Evolutionary conservation across 2,113 vertebrate genomes (phyloP).

Genomic region (Dendrocopos noguchii): DNA sequence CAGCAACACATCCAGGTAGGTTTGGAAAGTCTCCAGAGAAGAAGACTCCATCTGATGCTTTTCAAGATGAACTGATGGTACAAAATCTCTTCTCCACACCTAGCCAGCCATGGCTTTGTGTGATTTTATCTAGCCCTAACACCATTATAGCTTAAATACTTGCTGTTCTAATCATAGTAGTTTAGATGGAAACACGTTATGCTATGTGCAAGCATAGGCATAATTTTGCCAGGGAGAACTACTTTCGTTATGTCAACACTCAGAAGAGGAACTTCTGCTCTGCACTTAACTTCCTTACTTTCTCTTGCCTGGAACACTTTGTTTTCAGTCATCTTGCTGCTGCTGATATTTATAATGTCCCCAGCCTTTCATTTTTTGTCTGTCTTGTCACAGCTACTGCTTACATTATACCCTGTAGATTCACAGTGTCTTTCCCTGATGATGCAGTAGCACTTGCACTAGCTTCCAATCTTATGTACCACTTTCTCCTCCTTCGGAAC

Average conservation of each 20-base stretch:
- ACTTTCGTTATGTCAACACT: neutral
- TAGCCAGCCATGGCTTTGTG: neutral
- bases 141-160: conserved; percentile 8
- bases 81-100: neutral
- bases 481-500: conserved; percentile 73
- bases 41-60: neutral
- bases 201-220: neutral
- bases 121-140: neutral
- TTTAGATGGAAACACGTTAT: conserved; percentile 9
- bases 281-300: neutral
- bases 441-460: conserved; percentile 47
- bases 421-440: conserved; percentile 35
- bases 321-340: conserved; percentile 16
- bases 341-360: conserved; percentile 10
- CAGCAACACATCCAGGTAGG: too few relatives aligned
- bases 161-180: neutral
- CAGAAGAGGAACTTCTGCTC: neutral
- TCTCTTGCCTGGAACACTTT: conserved; percentile 7
- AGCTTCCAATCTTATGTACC: conserved; percentile 59
- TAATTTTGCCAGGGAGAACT: neutral
- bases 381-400: conserved; percentile 17
- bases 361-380: conserved; percentile 18
- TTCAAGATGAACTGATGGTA: neutral
- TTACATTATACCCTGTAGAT: neutral
- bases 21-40: too few relatives aligned